Evolutionary conservation across 1,140 invertebrate genomes (phyloP), one percentile per base, ranked within the genome.

Genomic region (Dinoponera quadriceps): DNA sequence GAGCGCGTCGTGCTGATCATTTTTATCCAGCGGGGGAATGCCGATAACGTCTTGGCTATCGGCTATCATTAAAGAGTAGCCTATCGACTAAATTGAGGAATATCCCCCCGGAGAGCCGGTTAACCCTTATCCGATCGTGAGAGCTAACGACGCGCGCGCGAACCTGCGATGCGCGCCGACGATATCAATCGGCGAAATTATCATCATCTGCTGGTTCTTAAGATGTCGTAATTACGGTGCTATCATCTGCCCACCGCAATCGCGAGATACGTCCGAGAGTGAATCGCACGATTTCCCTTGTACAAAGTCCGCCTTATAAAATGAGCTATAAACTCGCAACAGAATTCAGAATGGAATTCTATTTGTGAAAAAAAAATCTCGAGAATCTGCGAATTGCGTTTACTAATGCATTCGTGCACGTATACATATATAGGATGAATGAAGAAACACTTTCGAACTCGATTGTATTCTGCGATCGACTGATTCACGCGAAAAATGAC

Each of bases 21-120:
- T 38, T 44, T 22, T 65, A 38, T 55, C 20, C 27, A 54, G 0
- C 20, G 25, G 4, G 48, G 55, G 38, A 51, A 59, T 48, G 62
- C 27, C 27, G 29, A n/a, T 78, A 20, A 68, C 44, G 4, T 29
- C 55, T 82, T 38, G n/a, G 55, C 69, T 74, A 82, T 60, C 57
- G 25, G 69, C 29, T n/a, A 74, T 62, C 78, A 38, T 82, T 71
- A 74, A 78, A 78, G 63, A 69, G 51, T 78, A 78, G 51, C 49
- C 22, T 78, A 69, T 66, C 63, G 63, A 78, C 29, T 78, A 78
- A 69, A 78, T 78, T 69, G 75, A 78, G 33, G 75, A 78, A 78
- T 57, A 78, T 69, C 49, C 65, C 63, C 7, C 38, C 38, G 38
- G 63, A 78, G 60, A 38, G 49, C 22, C 18, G 33, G 51, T 38